Evolutionary conservation across 2,888 invertebrate genomes (phyloP), one percentile per base, ranked within the genome.

Genomic region (Cacoxenus indagator): DNA sequence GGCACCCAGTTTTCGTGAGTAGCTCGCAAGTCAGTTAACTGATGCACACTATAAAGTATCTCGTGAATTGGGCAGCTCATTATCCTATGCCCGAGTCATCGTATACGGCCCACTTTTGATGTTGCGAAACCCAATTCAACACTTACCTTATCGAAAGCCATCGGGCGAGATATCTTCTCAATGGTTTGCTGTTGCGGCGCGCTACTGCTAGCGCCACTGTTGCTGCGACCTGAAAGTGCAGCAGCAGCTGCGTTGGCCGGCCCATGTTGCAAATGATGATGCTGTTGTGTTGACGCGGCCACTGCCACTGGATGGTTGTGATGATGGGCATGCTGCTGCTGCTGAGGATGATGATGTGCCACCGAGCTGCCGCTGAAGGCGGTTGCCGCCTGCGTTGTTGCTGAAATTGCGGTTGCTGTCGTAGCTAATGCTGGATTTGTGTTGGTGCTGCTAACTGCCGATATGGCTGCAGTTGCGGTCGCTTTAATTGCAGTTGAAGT

Each of bases 141-240:
- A 75, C 87, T 87, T 86, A 93, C 93, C 92, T 93, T 93, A 90
- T 93, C 93, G 90, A 93, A 93, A 88, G 92, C 92, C 89, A 91
- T 90, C 84, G 93, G 93, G 90, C 93, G 82, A 37, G 88, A 88
- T n/a, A 88, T 77, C 76, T 86, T 86, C 69, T 88, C 88, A 73
- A 88, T 83, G 57, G 86, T 78, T 75, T 85, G 86, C 70, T 85
- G 87, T 37, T 76, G 80, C 29, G 70, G 75, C 26, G 66, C 66
- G 22, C 65, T 54, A 8, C 73, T 73, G 17, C 76, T 71, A 26
- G 74, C 69, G 62, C 77, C 75, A 62, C 62, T 75, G 69, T 46
- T 66, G 59, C 73, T 66, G 37, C 74, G 75, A 64, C 75, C 82
- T 70, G 75, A 71, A 66, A 75, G 77, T 68, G 81, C 76, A 67